Conservation (phyloP, 2,113 vertebrate species). For the Electrona antarctica region DNA sequence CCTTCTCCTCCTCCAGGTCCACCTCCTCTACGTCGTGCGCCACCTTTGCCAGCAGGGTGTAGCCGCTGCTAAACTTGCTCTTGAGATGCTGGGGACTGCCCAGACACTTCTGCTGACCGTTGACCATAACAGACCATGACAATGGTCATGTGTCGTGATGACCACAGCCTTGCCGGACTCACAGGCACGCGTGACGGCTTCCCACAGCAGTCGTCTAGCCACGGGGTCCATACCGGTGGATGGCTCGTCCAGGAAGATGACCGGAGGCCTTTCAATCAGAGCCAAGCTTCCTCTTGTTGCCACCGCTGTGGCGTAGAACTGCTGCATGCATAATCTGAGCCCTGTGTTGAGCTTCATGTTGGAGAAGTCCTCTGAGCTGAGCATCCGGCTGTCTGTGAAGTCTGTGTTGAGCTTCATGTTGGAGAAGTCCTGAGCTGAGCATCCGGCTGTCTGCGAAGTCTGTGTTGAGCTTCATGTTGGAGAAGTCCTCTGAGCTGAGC, state of each 20-base stretch:
- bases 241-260: slow-evolving; percentile 96
- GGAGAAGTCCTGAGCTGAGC: too few relatives aligned
- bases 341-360: too few relatives aligned
- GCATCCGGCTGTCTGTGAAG: too few relatives aligned
- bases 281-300: slow-evolving; percentile 97
- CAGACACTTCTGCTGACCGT: slow-evolving; percentile 95
- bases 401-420: too few relatives aligned
- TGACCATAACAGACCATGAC: slow-evolving; percentile 98
- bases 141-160: slow-evolving; percentile 99
- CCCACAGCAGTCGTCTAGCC: slow-evolving; percentile 93
- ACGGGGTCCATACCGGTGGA: slow-evolving; percentile 98
- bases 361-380: too few relatives aligned
- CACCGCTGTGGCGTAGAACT: slow-evolving; percentile 77
- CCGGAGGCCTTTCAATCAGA: slow-evolving; percentile 91
- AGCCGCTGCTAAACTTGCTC: slow-evolving; percentile 96
- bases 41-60: slow-evolving; percentile 92
- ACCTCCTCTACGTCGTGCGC: slow-evolving; percentile 59
- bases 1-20: slow-evolving; percentile 69
- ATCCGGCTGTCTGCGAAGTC: too few relatives aligned
- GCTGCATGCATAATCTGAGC: too few relatives aligned
- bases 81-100: slow-evolving; percentile 98
- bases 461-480: too few relatives aligned
- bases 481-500: too few relatives aligned
- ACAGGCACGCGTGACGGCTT: slow-evolving; percentile 87
- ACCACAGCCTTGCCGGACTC: slow-evolving; percentile 94